phyloP scores from a whole-genome alignment of 2,888 invertebrate genomes.

The Conomelus anceps region DNA sequence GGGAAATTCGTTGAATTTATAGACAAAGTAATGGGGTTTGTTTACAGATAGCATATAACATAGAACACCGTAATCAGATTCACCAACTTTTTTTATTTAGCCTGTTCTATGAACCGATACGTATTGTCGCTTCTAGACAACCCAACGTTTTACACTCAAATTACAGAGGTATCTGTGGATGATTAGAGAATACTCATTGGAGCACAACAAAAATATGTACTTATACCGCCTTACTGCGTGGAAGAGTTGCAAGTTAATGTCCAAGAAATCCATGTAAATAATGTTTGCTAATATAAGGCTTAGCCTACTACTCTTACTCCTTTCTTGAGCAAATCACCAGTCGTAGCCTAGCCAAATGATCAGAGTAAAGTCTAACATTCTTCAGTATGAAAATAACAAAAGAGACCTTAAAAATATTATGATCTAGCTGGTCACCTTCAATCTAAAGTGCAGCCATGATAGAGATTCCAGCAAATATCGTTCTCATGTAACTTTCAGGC shows the following conservation, averaged over 20 bases:
- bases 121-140: too few species aligned
- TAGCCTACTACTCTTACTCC: too few species aligned
- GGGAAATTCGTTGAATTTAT: too few species aligned
- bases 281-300: background rate
- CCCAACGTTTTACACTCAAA: too few species aligned
- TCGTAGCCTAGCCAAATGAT: background rate
- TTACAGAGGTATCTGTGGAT: background rate
- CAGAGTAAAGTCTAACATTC: background rate
- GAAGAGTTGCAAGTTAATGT: background rate
- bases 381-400: too few species aligned
- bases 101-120: too few species aligned
- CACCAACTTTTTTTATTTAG: too few species aligned
- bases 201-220: background rate
- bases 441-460: background rate
- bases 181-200: background rate
- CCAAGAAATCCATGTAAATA: background rate
- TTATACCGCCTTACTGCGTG: background rate
- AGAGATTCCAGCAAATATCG: background rate
- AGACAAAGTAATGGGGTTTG: too few species aligned
- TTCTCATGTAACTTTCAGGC: background rate
- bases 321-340: background rate
- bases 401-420: background rate
- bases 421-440: background rate
- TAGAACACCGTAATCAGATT: too few species aligned
- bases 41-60: too few species aligned